Evolutionary conservation across 2,113 vertebrate species (phyloP).

Genomic region (Gobiocypris rarus): DNA sequence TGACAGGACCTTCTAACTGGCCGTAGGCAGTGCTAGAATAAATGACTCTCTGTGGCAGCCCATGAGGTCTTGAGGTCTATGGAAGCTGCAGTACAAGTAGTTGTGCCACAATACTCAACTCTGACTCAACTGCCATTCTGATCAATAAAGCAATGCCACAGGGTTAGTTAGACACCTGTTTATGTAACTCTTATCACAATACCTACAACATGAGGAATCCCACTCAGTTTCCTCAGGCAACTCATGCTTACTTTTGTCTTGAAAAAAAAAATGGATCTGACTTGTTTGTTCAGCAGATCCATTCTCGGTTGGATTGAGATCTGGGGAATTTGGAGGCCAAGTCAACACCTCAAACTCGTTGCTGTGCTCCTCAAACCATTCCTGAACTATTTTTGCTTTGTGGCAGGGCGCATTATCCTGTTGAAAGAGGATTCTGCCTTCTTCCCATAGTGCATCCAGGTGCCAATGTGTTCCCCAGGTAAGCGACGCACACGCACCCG

Average conservation of each 20-base stretch:
- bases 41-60: not conserved
- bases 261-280: too few relatives aligned
- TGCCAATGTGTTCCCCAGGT: too few relatives aligned
- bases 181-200: not conserved
- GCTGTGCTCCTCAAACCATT: too few relatives aligned
- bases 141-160: slow-evolving; percentile 18
- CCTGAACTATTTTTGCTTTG: too few relatives aligned
- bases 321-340: too few relatives aligned
- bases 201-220: not conserved
- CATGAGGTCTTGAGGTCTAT: not conserved
- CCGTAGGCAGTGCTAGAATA: not conserved
- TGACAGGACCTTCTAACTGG: slow-evolving; percentile 9
- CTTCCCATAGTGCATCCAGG: too few relatives aligned
- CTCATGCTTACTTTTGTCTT: not conserved
- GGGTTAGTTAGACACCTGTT: slow-evolving; percentile 4
- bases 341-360: too few relatives aligned
- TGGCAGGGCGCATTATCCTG: too few relatives aligned
- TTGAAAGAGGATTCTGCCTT: too few relatives aligned
- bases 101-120: not conserved
- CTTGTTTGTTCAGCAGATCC: too few relatives aligned
- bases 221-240: not conserved
- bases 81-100: not conserved
- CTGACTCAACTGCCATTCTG: not conserved
- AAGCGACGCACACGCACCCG: too few relatives aligned
- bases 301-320: too few relatives aligned